These are phyloP conservation scores for Potamilus streckersoni DNA, from an alignment of 1,140 invertebrate species.

Conservation along the genomic window DNA sequence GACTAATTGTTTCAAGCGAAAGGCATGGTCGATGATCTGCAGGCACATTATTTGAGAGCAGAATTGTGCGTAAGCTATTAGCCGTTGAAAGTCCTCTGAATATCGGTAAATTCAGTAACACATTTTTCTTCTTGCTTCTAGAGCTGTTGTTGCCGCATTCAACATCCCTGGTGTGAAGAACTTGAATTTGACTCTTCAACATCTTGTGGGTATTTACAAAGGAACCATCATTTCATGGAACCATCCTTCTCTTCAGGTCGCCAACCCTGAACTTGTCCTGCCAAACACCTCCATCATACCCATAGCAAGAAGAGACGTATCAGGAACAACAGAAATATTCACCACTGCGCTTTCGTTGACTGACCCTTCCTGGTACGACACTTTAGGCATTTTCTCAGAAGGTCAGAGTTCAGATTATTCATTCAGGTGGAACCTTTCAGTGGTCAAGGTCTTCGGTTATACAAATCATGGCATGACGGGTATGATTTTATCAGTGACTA, in stretches of 20 bases:
- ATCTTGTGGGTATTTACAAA: conserved; percentile 48
- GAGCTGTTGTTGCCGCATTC: conserved; percentile 35
- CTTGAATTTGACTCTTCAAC: conserved; percentile 35
- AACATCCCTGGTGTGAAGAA: conserved; percentile 31
- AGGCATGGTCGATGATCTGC: too few relatives aligned
- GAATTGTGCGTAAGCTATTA: too few relatives aligned
- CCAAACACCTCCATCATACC: conserved; percentile 39
- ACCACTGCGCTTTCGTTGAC: conserved; percentile 42
- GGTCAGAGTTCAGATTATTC: conserved; percentile 20
- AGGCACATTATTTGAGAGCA: too few relatives aligned
- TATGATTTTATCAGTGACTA: conserved; percentile 35
- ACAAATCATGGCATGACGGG: conserved; percentile 45
- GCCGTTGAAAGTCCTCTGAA: too few relatives aligned
- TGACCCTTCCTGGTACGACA: conserved; percentile 33
- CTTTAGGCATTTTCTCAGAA: conserved; percentile 38
- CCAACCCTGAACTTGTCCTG: conserved; percentile 35
- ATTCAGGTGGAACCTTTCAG: conserved; percentile 34
- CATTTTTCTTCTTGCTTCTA: conserved; percentile 15
- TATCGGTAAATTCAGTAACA: too few relatives aligned
- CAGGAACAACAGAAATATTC: conserved; percentile 52
- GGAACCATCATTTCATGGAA: conserved; percentile 43
- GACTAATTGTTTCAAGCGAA: too few relatives aligned
- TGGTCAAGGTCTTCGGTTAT: conserved; percentile 38
- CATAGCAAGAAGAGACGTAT: conserved; percentile 44
- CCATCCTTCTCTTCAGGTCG: conserved; percentile 20